Base-by-base conservation (phyloP, 2,888 invertebrate genomes). In the Scaptodrosophila latifasciaeformis region DNA sequence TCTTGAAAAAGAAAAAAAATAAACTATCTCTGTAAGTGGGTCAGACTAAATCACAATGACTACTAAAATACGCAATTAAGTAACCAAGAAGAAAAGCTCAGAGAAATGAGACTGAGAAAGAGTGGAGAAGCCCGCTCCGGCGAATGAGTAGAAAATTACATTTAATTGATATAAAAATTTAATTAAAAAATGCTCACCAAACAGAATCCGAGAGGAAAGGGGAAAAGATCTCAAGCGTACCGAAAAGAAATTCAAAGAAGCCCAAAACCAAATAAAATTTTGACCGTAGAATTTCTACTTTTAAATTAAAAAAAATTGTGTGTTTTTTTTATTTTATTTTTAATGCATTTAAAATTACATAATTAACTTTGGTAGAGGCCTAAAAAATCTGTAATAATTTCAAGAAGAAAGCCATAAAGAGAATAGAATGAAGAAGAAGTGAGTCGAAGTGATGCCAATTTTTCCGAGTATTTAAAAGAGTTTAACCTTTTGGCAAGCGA, bases 81-180 rank as follows among this genome's bases (percentile, higher is more conserved):
- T 46, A 57, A 50, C 51, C 37, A 35, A 61, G 44, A 49, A 49
- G 44, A 35, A 47, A 35, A 55, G 45, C 24, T 1, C 40, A 40
- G 18, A 43, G 43, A 10, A 43, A 31, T 12, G 5, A 27, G 27
- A 31, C 4, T n/a, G n/a, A n/a, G n/a, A n/a, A n/a, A n/a, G n/a
- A n/a, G n/a, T n/a, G n/a, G n/a, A n/a, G n/a, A n/a, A n/a, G n/a
- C n/a, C n/a, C n/a, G n/a, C n/a, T n/a, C n/a, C n/a, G n/a, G 54
- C 50, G 60, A 49, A 61, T 45, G 67, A 63, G 63, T 27, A 59
- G 60, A 69, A 67, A 61, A 71, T 66, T 51, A 64, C 49, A 49
- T 75, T 70, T 71, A 71, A 70, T 75, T 71, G 66, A 58, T 55
- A 67, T 48, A 51, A 67, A 46, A 70, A 52, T 54, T 68, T 57